These are phyloP conservation scores for Callyntrura sp. DNA, from an alignment of 2,888 invertebrate genomes.

Conservation along the genomic window DNA sequence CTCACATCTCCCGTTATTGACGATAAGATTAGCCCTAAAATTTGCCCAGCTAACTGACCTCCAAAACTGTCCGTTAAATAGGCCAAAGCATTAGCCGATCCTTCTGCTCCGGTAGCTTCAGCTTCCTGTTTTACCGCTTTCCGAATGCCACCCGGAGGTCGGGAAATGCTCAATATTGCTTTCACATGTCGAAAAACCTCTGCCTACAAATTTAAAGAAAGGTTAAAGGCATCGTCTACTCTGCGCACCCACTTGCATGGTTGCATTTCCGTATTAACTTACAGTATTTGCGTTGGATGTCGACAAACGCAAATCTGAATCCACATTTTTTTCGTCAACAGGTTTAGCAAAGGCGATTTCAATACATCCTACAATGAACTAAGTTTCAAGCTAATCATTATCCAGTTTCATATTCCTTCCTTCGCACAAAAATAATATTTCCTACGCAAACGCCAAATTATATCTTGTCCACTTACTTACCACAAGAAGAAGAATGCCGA, in stretches of 20 bases:
- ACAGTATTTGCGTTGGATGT: slow-evolving; percentile 55
- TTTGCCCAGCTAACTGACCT: slow-evolving; percentile 69
- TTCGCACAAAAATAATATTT: no score
- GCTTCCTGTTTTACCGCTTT: slow-evolving; percentile 57
- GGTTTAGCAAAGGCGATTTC: no score
- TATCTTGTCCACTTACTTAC: slow-evolving; percentile 48
- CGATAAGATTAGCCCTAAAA: slow-evolving; percentile 65
- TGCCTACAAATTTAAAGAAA: slow-evolving; percentile 35
- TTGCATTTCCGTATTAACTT: neutral
- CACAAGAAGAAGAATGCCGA: slow-evolving; percentile 51
- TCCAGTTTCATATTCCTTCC: neutral
- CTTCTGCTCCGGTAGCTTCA: slow-evolving; percentile 45
- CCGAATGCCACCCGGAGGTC: neutral
- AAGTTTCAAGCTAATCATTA: slow-evolving; percentile 9
- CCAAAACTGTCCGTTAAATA: slow-evolving; percentile 68
- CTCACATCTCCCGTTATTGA: slow-evolving; percentile 66
- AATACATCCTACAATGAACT: slow-evolving; percentile 51
- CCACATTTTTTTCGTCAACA: no score
- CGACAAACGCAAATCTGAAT: no score
- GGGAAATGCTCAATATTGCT: slow-evolving; percentile 16
- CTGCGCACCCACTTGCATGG: no score
- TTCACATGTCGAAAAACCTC: slow-evolving; percentile 57
- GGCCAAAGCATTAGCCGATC: slow-evolving; percentile 67
- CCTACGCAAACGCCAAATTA: no score
- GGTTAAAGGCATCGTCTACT: neutral